Percentiles rank a stretch among this genome's conserved stretches.
Conservation (phyloP, 1,140 invertebrate genomes). For the Oppia nitens region DNA sequence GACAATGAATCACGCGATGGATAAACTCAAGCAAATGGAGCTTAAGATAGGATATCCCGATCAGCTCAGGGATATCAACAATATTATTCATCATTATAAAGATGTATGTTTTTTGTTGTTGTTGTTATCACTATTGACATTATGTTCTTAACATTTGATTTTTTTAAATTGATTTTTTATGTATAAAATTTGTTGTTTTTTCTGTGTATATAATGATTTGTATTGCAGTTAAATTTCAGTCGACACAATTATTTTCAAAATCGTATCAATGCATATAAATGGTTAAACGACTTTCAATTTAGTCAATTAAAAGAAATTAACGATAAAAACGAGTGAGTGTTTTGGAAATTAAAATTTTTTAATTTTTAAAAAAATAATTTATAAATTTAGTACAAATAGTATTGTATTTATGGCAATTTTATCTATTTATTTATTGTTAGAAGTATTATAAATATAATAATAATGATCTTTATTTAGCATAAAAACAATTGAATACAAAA, state of each 20-base stretch:
- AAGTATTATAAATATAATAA: no score
- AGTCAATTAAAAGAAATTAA: constrained; percentile 52
- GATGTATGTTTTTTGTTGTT: constrained; percentile 26
- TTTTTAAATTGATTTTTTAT: not conserved
- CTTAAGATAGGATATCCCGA: constrained; percentile 34
- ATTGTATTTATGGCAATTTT: no score
- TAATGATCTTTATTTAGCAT: no score
- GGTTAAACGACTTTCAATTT: constrained; percentile 54
- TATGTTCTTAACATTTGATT: no score
- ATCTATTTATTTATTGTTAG: no score
- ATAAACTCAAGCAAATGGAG: constrained; percentile 31
- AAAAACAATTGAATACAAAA: no score
- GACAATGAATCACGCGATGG: constrained; percentile 50
- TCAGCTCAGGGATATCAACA: constrained; percentile 29
- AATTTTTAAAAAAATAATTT: constrained; percentile 3
- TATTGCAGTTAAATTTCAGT: not conserved
- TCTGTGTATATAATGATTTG: not conserved
- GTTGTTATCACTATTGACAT: no score
- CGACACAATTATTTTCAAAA: constrained; percentile 49
- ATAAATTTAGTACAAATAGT: no score
- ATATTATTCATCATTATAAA: constrained; percentile 27
- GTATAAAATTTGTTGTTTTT: not conserved
- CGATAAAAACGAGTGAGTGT: constrained; percentile 48
- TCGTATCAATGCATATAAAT: constrained; percentile 50
- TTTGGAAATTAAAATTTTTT: not conserved